A percentile compares a stretch with the other conserved stretches of the same genome.
Conservation (phyloP, 2,888 invertebrate genomes). For the Anorthoa munda region DNA sequence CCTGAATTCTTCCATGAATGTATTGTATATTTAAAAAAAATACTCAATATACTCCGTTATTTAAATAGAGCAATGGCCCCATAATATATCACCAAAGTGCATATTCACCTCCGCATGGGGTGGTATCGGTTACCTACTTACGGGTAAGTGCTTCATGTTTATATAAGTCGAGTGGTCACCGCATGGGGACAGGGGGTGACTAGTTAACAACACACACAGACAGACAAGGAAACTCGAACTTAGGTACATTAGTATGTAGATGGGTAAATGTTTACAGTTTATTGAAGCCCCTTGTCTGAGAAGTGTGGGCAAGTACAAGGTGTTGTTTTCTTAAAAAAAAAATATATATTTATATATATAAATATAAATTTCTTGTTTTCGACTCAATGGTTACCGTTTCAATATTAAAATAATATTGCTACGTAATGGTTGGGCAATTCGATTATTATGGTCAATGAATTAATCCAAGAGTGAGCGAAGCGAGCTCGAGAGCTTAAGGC, state of each 20-base stretch:
- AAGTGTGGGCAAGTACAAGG: slow-evolving; percentile 8
- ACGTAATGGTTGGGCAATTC: too few relatives aligned
- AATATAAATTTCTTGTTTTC: too few relatives aligned
- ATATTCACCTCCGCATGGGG: slow-evolving; percentile 3
- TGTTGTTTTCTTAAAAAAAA: slow-evolving; percentile 6
- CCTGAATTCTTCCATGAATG: not conserved
- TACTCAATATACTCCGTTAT: too few relatives aligned
- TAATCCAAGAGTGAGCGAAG: too few relatives aligned
- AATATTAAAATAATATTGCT: too few relatives aligned
- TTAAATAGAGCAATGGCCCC: not conserved
- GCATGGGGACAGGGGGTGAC: slow-evolving; percentile 15
- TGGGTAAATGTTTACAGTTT: slow-evolving; percentile 14
- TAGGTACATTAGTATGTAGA: not conserved
- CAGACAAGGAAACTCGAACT: not conserved
- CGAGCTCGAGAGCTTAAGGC: too few relatives aligned
- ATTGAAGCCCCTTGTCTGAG: not conserved
- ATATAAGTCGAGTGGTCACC: slow-evolving; percentile 48
- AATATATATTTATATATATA: too few relatives aligned
- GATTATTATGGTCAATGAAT: too few relatives aligned
- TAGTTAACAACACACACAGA: slow-evolving; percentile 3
- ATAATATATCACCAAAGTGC: slow-evolving; percentile 24
- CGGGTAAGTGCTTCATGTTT: slow-evolving; percentile 51
- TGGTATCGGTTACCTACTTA: slow-evolving; percentile 47
- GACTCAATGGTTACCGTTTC: too few relatives aligned
- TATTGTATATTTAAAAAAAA: not conserved